Evolutionary conservation across 2,888 invertebrate species (phyloP).

Genomic region (Ligdia adustata): DNA sequence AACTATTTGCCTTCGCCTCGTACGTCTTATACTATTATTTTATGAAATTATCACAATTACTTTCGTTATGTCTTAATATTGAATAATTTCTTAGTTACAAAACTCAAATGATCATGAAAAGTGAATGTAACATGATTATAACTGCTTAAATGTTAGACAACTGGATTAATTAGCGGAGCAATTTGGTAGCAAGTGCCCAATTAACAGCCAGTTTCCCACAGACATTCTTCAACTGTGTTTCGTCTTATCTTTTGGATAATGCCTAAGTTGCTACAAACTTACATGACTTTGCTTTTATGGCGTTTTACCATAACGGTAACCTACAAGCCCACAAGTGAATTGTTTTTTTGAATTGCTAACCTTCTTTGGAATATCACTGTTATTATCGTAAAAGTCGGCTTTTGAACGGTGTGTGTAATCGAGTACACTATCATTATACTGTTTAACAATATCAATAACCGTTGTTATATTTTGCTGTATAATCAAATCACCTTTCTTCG

Average conservation of each 20-base stretch:
- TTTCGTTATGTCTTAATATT: too few relatives aligned
- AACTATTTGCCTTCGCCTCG: too few relatives aligned
- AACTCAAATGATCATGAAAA: conserved; percentile 4
- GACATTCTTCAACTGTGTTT: conserved; percentile 30
- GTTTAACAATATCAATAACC: conserved; percentile 25
- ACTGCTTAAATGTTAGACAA: conserved; percentile 15
- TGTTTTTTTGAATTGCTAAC: conserved; percentile 25
- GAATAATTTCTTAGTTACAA: neutral
- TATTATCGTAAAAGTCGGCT: conserved; percentile 26
- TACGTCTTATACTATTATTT: too few relatives aligned
- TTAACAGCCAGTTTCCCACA: conserved; percentile 37
- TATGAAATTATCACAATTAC: too few relatives aligned
- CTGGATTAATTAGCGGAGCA: conserved; percentile 33
- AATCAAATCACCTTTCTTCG: conserved; percentile 12
- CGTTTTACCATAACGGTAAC: conserved; percentile 40
- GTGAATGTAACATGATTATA: conserved; percentile 13
- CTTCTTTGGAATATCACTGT: conserved; percentile 18
- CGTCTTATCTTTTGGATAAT: conserved; percentile 35
- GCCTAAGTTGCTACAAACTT: conserved; percentile 17
- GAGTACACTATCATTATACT: conserved; percentile 23
- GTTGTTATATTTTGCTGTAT: conserved; percentile 14
- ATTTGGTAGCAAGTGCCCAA: conserved; percentile 34
- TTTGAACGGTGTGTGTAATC: conserved; percentile 19
- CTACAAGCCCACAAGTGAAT: conserved; percentile 22
- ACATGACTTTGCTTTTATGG: conserved; percentile 44